These are phyloP conservation scores for Eulacestoma nigropectus DNA, from an alignment of 2,113 vertebrate species.

Conservation along the genomic window DNA sequence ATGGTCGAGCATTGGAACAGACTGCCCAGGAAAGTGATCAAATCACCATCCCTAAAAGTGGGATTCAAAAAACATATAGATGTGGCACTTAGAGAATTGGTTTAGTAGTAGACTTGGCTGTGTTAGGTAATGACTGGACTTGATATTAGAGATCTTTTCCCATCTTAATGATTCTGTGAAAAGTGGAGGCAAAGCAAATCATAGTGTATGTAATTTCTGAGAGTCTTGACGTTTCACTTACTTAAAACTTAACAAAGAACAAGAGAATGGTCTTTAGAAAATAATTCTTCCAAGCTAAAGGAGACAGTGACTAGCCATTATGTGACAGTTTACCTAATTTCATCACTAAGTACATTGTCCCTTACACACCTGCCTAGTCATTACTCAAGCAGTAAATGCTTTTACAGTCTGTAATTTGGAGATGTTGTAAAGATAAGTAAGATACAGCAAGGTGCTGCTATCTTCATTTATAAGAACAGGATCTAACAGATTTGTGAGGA, in stretches of 20 bases:
- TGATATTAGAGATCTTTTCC: neutral
- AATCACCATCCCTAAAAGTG: neutral
- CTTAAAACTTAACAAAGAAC: neutral
- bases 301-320: neutral
- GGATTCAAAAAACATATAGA: neutral
- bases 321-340: neutral
- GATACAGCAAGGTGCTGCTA: neutral
- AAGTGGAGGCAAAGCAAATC: neutral
- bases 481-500: neutral
- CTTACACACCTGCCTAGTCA: neutral
- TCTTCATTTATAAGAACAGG: neutral
- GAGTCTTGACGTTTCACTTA: neutral
- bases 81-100: neutral
- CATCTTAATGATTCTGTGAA: neutral
- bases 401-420: neutral
- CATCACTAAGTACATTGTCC: neutral
- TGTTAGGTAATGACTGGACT: neutral
- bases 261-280: neutral
- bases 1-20: neutral
- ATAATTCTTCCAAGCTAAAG: neutral
- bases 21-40: neutral
- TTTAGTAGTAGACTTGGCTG: neutral
- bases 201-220: neutral
- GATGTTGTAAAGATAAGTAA: slow-evolving; percentile 3
- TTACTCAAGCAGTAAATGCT: neutral